Evolutionary conservation across 2,113 vertebrate genomes (phyloP), one percentile per base, ranked within the genome.

Genomic region (Myrmecophaga tridactyla): DNA sequence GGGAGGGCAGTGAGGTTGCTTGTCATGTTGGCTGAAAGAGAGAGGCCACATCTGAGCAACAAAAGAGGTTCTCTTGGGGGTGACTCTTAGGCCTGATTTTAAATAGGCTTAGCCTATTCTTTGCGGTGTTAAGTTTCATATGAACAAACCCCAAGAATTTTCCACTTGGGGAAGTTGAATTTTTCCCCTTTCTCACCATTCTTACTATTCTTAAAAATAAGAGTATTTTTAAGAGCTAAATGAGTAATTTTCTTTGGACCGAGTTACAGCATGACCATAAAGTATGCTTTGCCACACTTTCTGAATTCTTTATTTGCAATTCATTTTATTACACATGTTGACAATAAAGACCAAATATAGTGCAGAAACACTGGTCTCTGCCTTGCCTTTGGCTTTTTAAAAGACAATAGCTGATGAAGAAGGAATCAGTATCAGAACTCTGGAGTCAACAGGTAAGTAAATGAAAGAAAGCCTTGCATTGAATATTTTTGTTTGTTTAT

Each of bases 311-410:
- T 41, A 56, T 29, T 31, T 75, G 7, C 25, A 72, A 11, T 65
- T 91, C 12, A 4, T 89, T 86, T 34, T 86, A 12, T 53, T 75
- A 13, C 14, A 60, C 43, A 92, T 39, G 67, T 93, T 92, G 67
- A 92, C n/a, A 86, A 43, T 63, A 48, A 86, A 92, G 51, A 84
- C 58, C 92, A 97, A 96, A 84, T 11, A 21, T 84, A 89, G 92
- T 5, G 73, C 86, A 97, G 97, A 96, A 65, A 67, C 39, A 51
- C 4, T 67, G 23, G 31, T 76, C 41, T 90, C 73, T 95, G 90
- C 48, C 25, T 75, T 93, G 86, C 70, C 51, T 84, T 97, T 97
- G 90, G 87, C 76, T 87, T 94, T 78, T 78, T 23, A 90, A 89
- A 80, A 17, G n/a, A 65, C 60, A 41, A 1, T 43, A n/a, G n/a